Percentiles rank a stretch among this genome's conserved stretches.
phyloP scores from a whole-genome alignment of 2,113 vertebrate genomes.

The Reinhardtius hippoglossoides region DNA sequence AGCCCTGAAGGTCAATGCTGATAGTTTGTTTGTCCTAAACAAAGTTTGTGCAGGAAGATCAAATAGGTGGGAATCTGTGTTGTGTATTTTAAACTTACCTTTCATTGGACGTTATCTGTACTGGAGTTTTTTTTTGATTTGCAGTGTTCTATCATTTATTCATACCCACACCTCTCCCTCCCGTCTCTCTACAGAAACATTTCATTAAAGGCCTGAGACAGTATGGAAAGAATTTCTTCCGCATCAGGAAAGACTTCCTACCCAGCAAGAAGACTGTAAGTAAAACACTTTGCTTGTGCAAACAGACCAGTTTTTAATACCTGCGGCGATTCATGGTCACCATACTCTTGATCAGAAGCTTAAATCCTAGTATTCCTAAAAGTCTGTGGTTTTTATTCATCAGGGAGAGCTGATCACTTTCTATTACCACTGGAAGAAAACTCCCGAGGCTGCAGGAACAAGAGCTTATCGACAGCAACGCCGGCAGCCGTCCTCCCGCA shows the following conservation, averaged over 20 bases:
- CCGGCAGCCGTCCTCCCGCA: slow-evolving; percentile 94
- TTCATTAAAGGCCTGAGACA: slow-evolving; percentile 97
- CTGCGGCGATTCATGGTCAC: neutral
- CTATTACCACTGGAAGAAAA: slow-evolving; percentile 99
- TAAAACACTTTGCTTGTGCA: neutral
- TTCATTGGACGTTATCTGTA: neutral
- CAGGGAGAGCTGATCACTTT: slow-evolving; percentile 98
- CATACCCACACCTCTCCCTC: neutral
- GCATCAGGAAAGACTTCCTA: slow-evolving; percentile 95
- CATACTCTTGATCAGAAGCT: slow-evolving; percentile 7
- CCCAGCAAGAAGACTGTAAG: slow-evolving; percentile 92
- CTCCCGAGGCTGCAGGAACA: slow-evolving; percentile 94
- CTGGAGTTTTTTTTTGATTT: neutral
- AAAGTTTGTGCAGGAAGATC: slow-evolving; percentile 1
- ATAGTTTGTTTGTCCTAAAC: neutral
- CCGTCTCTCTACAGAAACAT: slow-evolving; percentile 85
- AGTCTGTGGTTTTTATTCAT: slow-evolving; percentile 25
- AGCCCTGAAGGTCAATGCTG: neutral
- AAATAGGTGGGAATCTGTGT: neutral
- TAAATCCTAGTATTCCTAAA: slow-evolving; percentile 6
- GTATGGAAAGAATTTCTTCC: slow-evolving; percentile 99
- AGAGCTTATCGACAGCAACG: slow-evolving; percentile 95
- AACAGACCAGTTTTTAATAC: neutral
- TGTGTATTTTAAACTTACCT: neutral
- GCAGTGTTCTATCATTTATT: neutral